Evolutionary conservation across 2,797 vertebrate genomes (phyloP).

Genomic region (Pseudochromis fuscus): DNA sequence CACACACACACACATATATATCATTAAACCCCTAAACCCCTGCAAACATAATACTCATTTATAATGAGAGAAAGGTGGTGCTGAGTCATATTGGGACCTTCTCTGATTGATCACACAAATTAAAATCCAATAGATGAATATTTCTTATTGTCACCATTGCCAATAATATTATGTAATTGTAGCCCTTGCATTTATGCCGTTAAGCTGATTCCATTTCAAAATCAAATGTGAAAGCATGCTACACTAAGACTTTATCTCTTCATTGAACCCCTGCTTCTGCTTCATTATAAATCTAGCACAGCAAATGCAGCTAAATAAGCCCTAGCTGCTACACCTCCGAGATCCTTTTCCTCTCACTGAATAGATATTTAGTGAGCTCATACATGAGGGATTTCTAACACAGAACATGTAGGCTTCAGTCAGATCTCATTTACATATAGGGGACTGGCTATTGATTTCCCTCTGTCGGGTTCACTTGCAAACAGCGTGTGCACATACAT

Average conservation of each 20-base stretch:
- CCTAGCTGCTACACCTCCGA: slow-evolving; percentile 23
- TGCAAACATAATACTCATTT: slow-evolving; percentile 2
- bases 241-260: background rate
- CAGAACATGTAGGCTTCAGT: slow-evolving; percentile 35
- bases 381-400: slow-evolving; percentile 29
- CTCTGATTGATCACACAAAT: slow-evolving; percentile 47
- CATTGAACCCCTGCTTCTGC: slow-evolving; percentile 5
- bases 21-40: too few species aligned
- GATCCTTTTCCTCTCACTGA: slow-evolving; percentile 21
- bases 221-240: slow-evolving; percentile 6
- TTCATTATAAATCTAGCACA: slow-evolving; percentile 19
- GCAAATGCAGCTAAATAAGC: slow-evolving; percentile 23
- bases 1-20: too few species aligned
- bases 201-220: slow-evolving; percentile 1
- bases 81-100: slow-evolving; percentile 77
- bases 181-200: background rate
- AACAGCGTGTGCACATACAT: slow-evolving; percentile 60
- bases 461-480: slow-evolving; percentile 54
- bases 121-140: slow-evolving; percentile 14
- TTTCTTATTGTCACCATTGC: background rate
- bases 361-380: slow-evolving; percentile 19
- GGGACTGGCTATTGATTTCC: slow-evolving; percentile 70
- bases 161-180: background rate
- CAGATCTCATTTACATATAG: slow-evolving; percentile 67
- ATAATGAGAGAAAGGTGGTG: slow-evolving; percentile 42